phyloP scores from a whole-genome alignment of 2,888 invertebrate genomes.

The Pantelozetes paolii region DNA sequence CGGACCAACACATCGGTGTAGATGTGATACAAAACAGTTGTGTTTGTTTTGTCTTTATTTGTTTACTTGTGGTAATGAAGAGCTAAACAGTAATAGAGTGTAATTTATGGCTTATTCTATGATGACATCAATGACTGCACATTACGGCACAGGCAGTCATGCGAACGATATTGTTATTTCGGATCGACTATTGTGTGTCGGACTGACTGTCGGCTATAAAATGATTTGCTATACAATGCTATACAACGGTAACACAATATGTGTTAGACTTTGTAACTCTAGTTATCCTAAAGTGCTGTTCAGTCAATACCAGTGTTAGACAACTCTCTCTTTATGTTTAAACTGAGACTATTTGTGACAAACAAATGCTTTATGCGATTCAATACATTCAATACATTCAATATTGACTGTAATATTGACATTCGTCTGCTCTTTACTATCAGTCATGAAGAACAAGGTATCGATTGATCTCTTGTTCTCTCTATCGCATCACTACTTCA shows the following conservation, averaged over 20 bases:
- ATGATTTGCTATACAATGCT: not conserved
- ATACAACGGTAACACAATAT: not conserved
- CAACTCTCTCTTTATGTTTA: not conserved
- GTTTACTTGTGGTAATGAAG: constrained; percentile 9
- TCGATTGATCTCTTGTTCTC: not conserved
- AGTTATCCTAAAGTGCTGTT: not conserved
- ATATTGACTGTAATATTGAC: not conserved
- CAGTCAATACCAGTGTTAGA: constrained; percentile 6
- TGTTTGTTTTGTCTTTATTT: constrained; percentile 10
- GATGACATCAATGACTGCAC: not conserved
- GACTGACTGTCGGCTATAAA: not conserved
- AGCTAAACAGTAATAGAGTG: not conserved
- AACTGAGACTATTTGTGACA: not conserved
- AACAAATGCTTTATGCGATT: not conserved
- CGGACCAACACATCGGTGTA: too few relatives aligned
- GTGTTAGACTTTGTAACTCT: not conserved
- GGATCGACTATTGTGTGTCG: not conserved
- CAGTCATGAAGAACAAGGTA: not conserved
- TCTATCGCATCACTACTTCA: not conserved
- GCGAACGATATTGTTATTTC: constrained; percentile 16
- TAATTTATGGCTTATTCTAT: constrained; percentile 9
- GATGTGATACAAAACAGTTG: not conserved
- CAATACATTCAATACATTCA: not conserved
- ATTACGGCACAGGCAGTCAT: not conserved
- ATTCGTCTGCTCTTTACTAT: not conserved